phyloP scores from a whole-genome alignment of 1,140 invertebrate genomes.

The Orius insidiosus region DNA sequence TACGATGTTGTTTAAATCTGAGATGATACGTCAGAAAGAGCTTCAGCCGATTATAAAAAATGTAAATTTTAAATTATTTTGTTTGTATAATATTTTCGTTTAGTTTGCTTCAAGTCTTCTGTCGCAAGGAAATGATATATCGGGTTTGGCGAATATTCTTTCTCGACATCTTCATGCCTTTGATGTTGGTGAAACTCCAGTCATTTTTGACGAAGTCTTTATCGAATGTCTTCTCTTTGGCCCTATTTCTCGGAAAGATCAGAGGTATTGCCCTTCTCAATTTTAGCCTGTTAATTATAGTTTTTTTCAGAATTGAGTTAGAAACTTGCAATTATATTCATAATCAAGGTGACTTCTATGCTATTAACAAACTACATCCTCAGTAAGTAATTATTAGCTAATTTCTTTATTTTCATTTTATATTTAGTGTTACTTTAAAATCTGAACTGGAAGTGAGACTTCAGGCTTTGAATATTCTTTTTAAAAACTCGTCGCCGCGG shows the following conservation, averaged over 20 bases:
- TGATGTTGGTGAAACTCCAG: slow-evolving; percentile 1
- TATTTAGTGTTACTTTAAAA: slow-evolving; percentile 18
- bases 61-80: slow-evolving; percentile 2
- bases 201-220: slow-evolving; percentile 7
- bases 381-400: slow-evolving; percentile 13
- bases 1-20: slow-evolving; percentile 15
- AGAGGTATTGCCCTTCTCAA: slow-evolving; percentile 17
- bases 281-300: no score
- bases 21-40: slow-evolving; percentile 4
- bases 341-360: background rate
- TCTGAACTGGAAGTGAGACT: slow-evolving; percentile 25
- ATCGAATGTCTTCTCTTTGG: slow-evolving; percentile 14
- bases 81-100: slow-evolving; percentile 16
- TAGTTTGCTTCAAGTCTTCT: slow-evolving; percentile 21
- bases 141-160: slow-evolving; percentile 19
- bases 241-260: slow-evolving; percentile 20
- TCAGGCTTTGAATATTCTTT: slow-evolving; percentile 20
- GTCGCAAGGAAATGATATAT: slow-evolving; percentile 17
- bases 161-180: slow-evolving; percentile 12
- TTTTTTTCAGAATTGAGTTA: background rate
- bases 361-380: slow-evolving; percentile 11
- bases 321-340: slow-evolving; percentile 10
- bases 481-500: slow-evolving; percentile 16
- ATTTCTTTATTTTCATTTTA: slow-evolving; percentile 6
- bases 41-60: background rate